A percentile compares a stretch with the other conserved stretches of the same genome.
Conservation (phyloP, 2,797 vertebrate genomes). For the Hipposideros larvatus region DNA sequence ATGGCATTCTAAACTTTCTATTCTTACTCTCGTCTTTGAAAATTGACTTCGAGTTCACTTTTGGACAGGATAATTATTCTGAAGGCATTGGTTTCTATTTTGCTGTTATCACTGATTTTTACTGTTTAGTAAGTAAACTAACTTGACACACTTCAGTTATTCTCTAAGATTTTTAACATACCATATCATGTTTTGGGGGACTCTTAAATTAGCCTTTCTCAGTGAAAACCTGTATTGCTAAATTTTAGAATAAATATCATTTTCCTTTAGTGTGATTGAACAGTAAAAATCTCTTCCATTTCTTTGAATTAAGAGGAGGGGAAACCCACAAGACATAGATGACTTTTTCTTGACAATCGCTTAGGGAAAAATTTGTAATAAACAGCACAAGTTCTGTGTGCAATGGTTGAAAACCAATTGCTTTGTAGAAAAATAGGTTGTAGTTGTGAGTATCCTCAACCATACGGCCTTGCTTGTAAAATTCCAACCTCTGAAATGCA, state of each 20-base stretch:
- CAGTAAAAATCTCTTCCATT: slow-evolving; percentile 71
- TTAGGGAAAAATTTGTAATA: slow-evolving; percentile 87
- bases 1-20: background rate
- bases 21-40: slow-evolving; percentile 6
- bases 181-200: slow-evolving; percentile 77
- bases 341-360: slow-evolving; percentile 81
- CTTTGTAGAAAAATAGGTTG: slow-evolving; percentile 93
- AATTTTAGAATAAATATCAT: slow-evolving; percentile 73
- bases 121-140: slow-evolving; percentile 83
- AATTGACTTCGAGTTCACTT: slow-evolving; percentile 61
- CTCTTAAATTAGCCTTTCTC: slow-evolving; percentile 84
- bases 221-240: slow-evolving; percentile 83
- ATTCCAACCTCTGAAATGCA: slow-evolving; percentile 91
- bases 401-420: slow-evolving; percentile 89
- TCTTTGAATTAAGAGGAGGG: slow-evolving; percentile 75
- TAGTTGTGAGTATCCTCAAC: slow-evolving; percentile 91
- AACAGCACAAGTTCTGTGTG: slow-evolving; percentile 85
- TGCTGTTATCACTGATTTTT: slow-evolving; percentile 81
- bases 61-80: slow-evolving; percentile 68
- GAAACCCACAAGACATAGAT: slow-evolving; percentile 75
- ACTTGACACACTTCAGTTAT: slow-evolving; percentile 86
- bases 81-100: slow-evolving; percentile 71
- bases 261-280: slow-evolving; percentile 76
- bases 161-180: slow-evolving; percentile 84
- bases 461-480: slow-evolving; percentile 93